Evolutionary conservation across 2,113 vertebrate species (phyloP).

Genomic region (Anarrhichthys ocellatus): DNA sequence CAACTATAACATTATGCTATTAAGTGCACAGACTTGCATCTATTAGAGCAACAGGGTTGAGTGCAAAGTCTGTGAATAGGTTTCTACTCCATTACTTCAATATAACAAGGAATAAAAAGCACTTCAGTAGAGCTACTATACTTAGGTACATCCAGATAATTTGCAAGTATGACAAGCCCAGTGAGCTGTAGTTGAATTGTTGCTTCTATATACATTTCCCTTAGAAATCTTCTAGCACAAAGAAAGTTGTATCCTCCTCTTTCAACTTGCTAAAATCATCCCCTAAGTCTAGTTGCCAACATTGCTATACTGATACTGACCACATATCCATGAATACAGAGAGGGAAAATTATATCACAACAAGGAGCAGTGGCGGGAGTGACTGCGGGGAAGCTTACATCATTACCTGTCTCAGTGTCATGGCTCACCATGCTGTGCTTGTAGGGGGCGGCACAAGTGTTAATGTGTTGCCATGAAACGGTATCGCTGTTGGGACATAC

Average conservation of each 20-base stretch:
- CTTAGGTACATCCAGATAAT: neutral
- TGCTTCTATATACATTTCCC: neutral
- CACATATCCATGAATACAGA: constrained; percentile 50
- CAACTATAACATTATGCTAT: neutral
- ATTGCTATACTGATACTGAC: constrained; percentile 32
- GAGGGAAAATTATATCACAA: constrained; percentile 63
- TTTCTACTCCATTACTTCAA: neutral
- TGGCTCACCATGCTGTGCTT: constrained; percentile 44
- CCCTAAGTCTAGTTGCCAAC: constrained; percentile 15
- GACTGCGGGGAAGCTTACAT: constrained; percentile 45
- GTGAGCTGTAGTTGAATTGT: neutral
- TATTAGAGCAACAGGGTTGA: neutral
- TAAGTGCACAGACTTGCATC: neutral
- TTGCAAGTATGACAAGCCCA: constrained; percentile 8
- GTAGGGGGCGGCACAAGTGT: constrained; percentile 60
- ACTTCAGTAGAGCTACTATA: neutral
- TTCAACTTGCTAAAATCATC: neutral
- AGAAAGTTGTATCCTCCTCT: neutral
- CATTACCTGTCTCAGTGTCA: constrained; percentile 68
- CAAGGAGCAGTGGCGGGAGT: constrained; percentile 29
- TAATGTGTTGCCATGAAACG: constrained; percentile 57
- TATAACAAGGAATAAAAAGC: constrained; percentile 2
- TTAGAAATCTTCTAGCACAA: neutral
- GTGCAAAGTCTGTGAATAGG: constrained; percentile 4
- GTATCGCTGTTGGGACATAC: constrained; percentile 54